A percentile compares a stretch with the other conserved stretches of the same genome.
Conservation (phyloP, 2,888 invertebrate genomes). For the Phyllotreta cruciferae region DNA sequence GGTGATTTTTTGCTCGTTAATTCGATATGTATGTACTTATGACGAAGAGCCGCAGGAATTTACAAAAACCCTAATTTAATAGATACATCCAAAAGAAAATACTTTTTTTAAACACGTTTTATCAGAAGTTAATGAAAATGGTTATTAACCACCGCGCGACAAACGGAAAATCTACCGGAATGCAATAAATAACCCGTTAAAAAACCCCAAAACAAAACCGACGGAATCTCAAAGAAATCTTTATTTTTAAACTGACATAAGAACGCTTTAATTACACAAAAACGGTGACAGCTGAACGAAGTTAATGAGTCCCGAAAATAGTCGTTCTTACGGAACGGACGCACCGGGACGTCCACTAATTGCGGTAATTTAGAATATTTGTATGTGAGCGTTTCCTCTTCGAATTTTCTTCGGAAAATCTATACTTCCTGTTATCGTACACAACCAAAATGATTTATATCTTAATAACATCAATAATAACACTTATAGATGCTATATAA, state of each 20-base stretch:
- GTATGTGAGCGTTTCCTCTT: neutral
- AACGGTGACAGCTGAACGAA: conserved; percentile 32
- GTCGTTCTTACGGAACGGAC: conserved; percentile 12
- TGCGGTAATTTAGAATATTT: conserved; percentile 23
- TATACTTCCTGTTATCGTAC: conserved; percentile 11
- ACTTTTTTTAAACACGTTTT: neutral
- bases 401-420: conserved; percentile 12
- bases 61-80: no score
- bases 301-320: conserved; percentile 37
- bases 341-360: conserved; percentile 20
- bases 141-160: neutral
- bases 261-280: conserved; percentile 40
- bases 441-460: neutral
- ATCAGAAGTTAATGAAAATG: neutral
- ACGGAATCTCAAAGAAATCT: conserved; percentile 26
- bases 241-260: conserved; percentile 35
- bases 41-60: no score
- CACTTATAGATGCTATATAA: neutral
- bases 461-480: neutral
- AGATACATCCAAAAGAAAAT: no score
- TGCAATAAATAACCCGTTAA: conserved; percentile 17
- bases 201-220: conserved; percentile 4
- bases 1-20: conserved; percentile 12
- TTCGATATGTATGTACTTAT: neutral
- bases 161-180: neutral